Evolutionary conservation across 2,113 vertebrate species (phyloP).

Genomic region (Sebastes fasciatus): DNA sequence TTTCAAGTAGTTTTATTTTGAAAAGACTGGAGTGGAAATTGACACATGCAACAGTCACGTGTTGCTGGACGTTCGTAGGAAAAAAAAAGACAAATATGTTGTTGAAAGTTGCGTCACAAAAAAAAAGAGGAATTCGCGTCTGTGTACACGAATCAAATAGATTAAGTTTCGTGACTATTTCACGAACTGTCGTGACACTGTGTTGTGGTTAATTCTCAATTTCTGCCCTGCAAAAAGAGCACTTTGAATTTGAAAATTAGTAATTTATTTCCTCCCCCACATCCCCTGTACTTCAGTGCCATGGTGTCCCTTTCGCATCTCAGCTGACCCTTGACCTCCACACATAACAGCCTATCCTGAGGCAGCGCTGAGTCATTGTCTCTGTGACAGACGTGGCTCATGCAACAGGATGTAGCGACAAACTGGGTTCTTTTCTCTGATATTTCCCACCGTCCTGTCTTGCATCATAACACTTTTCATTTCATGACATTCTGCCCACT

Average conservation of each 20-base stretch:
- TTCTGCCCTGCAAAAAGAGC: neutral
- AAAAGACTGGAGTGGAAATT: no score
- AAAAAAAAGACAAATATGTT: no score
- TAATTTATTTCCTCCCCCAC: neutral
- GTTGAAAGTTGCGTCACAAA: no score
- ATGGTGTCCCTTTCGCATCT: slow-evolving; percentile 40
- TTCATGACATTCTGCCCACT: neutral
- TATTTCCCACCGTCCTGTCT: neutral
- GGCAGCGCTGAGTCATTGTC: slow-evolving; percentile 44
- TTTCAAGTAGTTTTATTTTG: no score
- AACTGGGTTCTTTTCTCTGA: neutral
- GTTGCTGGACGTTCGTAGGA: no score
- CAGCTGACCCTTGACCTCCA: slow-evolving; percentile 45
- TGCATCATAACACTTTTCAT: neutral
- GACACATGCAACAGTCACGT: no score
- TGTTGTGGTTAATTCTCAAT: neutral
- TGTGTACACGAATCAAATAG: no score
- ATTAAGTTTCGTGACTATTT: no score
- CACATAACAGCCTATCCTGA: slow-evolving; percentile 41
- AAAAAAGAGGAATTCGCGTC: no score
- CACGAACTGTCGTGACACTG: no score
- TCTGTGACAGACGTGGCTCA: slow-evolving; percentile 1
- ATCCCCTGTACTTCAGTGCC: neutral
- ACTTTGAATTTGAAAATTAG: slow-evolving; percentile 3
- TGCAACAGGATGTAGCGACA: slow-evolving; percentile 15